Conservation (phyloP, 2,888 invertebrate genomes). For the Enchytraeus crypticus region DNA sequence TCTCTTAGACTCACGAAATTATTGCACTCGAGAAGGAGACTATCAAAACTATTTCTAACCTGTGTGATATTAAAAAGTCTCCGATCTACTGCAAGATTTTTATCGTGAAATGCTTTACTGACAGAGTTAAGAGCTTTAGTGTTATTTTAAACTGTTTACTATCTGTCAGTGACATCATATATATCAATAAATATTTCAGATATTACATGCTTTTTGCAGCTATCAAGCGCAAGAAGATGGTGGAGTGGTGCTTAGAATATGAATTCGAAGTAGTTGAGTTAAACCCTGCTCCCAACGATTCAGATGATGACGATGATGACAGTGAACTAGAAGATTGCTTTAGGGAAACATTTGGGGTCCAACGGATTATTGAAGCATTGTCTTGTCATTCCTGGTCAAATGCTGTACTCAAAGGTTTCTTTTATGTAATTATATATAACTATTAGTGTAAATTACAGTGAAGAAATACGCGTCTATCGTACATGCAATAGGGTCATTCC, state of each 20-base stretch:
- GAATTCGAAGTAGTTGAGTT: slow-evolving; percentile 65
- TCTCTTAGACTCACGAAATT: no score
- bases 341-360: slow-evolving; percentile 59
- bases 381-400: slow-evolving; percentile 68
- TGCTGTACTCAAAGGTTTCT: slow-evolving; percentile 57
- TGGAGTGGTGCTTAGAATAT: slow-evolving; percentile 60
- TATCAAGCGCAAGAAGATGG: slow-evolving; percentile 30
- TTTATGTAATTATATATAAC: neutral
- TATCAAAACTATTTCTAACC: no score
- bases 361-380: slow-evolving; percentile 62
- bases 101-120: no score
- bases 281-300: slow-evolving; percentile 50
- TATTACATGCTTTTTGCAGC: slow-evolving; percentile 28
- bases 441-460: neutral
- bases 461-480: neutral
- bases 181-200: neutral
- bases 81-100: no score
- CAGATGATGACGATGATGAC: slow-evolving; percentile 49
- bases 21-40: no score
- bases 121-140: no score
- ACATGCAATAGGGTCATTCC: neutral
- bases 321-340: slow-evolving; percentile 50
- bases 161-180: no score
- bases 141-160: no score
- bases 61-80: no score